Evolutionary conservation across 2,888 invertebrate species (phyloP).

Genomic region (Agrilus cyanescens): DNA sequence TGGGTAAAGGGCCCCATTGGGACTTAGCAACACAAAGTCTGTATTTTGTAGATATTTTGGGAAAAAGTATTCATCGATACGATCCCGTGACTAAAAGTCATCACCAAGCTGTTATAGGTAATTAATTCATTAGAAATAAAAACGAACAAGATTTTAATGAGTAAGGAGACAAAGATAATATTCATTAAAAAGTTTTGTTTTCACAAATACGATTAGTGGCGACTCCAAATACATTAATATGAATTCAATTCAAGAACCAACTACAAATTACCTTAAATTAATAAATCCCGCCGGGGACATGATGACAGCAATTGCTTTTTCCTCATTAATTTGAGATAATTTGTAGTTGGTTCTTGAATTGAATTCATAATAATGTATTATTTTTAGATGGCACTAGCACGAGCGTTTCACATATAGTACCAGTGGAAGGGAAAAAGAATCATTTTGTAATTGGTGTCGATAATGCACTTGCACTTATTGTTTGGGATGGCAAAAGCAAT

Average conservation of each 20-base stretch:
- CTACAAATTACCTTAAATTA: too few relatives aligned
- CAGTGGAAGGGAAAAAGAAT: constrained; percentile 46
- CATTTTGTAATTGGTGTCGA: constrained; percentile 53
- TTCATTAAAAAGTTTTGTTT: too few relatives aligned
- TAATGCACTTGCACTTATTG: constrained; percentile 44
- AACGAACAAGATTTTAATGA: too few relatives aligned
- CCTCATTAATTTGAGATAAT: too few relatives aligned
- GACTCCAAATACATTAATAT: too few relatives aligned
- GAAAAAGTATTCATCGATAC: constrained; percentile 23
- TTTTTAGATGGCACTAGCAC: constrained; percentile 17
- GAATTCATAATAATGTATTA: neutral
- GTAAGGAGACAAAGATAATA: too few relatives aligned
- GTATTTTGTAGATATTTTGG: constrained; percentile 52
- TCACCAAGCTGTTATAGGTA: constrained; percentile 23
- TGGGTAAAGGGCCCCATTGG: constrained; percentile 68
- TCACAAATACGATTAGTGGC: too few relatives aligned
- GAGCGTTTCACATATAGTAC: constrained; percentile 47
- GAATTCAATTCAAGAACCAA: too few relatives aligned
- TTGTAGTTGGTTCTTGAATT: too few relatives aligned
- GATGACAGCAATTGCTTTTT: too few relatives aligned
- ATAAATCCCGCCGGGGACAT: too few relatives aligned
- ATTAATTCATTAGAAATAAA: too few relatives aligned
- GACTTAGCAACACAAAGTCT: constrained; percentile 46
- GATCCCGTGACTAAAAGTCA: constrained; percentile 21
- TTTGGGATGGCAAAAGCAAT: constrained; percentile 51